A percentile compares a stretch with the other conserved stretches of the same genome.
phyloP scores from a whole-genome alignment of 2,797 vertebrate genomes.

The Chaetophractus vellerosus region DNA sequence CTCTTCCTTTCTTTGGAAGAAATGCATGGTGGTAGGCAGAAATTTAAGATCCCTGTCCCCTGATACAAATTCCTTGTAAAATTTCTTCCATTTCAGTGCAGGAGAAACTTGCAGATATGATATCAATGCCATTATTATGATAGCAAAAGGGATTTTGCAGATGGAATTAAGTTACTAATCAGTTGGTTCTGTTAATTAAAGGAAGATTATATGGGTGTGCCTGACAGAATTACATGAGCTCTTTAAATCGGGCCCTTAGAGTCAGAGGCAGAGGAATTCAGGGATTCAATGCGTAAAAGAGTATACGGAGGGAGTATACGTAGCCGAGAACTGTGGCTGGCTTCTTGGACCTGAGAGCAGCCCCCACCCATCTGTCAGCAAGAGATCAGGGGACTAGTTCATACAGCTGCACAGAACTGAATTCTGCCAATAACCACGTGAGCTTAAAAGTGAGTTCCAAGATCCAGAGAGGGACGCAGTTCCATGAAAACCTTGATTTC shows the following conservation, averaged over 20 bases:
- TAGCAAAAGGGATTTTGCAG: background rate
- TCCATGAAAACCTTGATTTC: background rate
- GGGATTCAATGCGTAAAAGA: background rate
- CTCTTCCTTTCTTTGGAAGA: background rate
- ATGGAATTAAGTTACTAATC: background rate
- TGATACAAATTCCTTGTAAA: background rate
- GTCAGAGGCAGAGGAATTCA: background rate
- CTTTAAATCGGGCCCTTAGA: background rate
- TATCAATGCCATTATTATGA: background rate
- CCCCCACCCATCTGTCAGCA: background rate
- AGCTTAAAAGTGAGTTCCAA: background rate
- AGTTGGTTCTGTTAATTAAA: background rate
- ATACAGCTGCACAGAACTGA: background rate
- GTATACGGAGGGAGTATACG: fast-evolving
- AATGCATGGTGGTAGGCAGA: background rate
- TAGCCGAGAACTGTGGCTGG: background rate
- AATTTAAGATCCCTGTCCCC: background rate
- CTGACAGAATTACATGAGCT: background rate
- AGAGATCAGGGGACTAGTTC: background rate
- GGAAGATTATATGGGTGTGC: background rate
- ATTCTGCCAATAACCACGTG: background rate
- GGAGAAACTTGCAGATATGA: background rate
- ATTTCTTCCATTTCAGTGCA: background rate
- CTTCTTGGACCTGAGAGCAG: background rate
- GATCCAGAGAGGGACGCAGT: background rate